phyloP scores from a whole-genome alignment of 2,113 vertebrate species.

The Neoarius graeffei region DNA sequence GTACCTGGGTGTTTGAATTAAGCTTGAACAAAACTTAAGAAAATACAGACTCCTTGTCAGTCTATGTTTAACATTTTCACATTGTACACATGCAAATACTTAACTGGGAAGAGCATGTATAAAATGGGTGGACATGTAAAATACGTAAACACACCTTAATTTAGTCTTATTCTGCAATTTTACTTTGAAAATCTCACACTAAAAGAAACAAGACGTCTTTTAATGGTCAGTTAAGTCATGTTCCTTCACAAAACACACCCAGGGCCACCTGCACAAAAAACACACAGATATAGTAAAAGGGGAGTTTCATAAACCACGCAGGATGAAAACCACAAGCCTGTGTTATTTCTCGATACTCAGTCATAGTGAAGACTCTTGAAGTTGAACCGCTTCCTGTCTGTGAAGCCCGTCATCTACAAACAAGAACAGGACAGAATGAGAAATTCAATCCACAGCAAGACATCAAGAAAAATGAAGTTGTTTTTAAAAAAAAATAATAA shows the following conservation, averaged over 20 bases:
- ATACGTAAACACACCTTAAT: not conserved
- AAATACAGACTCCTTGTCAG: not conserved
- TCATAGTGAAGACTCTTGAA: conserved; percentile 92
- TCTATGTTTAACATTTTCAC: not conserved
- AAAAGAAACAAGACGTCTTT: not conserved
- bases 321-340: conserved; percentile 39
- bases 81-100: not conserved
- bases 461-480: not conserved
- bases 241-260: not conserved
- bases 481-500: not conserved
- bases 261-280: not conserved
- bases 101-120: not conserved
- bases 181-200: not conserved
- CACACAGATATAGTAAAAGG: not conserved
- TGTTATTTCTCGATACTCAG: conserved; percentile 45
- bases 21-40: not conserved
- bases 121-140: not conserved
- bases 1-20: not conserved
- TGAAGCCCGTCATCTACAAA: conserved; percentile 85
- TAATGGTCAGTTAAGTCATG: not conserved
- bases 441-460: not conserved
- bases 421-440: conserved; percentile 2
- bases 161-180: not conserved
- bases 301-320: not conserved
- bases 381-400: conserved; percentile 89